Evolutionary conservation across 2,888 invertebrate species (phyloP).

Genomic region (Antheraea assamensis): DNA sequence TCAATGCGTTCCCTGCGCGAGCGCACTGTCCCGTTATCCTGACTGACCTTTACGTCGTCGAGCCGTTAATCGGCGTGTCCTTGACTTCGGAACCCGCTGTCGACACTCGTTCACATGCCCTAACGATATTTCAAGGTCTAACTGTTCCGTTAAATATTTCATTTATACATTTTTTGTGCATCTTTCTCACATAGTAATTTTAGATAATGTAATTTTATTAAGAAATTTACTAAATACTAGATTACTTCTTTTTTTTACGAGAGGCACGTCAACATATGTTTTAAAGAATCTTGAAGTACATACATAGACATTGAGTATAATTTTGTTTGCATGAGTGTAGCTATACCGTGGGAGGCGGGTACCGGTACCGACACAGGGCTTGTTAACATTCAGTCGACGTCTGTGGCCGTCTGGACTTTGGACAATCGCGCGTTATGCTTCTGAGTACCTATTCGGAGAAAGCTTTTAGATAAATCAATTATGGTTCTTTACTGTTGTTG

Average conservation of each 20-base stretch:
- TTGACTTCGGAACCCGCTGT: constrained; percentile 36
- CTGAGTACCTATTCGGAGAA: not conserved
- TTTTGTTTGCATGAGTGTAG: not conserved
- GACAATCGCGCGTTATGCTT: constrained; percentile 1
- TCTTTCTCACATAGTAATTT: not conserved
- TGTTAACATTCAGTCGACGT: constrained; percentile 15
- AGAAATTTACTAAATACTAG: too few species aligned
- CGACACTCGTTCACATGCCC: constrained; percentile 25
- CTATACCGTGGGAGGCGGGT: not conserved
- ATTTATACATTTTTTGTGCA: not conserved
- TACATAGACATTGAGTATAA: not conserved
- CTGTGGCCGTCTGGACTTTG: constrained; percentile 26
- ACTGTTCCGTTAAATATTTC: not conserved
- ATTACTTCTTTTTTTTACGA: too few species aligned
- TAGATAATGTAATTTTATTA: too few species aligned
- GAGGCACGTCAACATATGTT: not conserved
- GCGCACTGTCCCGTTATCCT: constrained; percentile 40
- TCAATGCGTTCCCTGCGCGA: constrained; percentile 23
- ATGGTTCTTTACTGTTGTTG: not conserved
- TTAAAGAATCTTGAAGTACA: not conserved
- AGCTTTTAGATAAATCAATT: constrained; percentile 11
- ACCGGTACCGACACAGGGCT: not conserved
- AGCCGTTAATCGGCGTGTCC: constrained; percentile 36
- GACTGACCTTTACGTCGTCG: constrained; percentile 40
- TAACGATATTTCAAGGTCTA: not conserved